These are phyloP conservation scores for Brachirus orientalis DNA, from an alignment of 2,113 vertebrate species.

Conservation along the genomic window DNA sequence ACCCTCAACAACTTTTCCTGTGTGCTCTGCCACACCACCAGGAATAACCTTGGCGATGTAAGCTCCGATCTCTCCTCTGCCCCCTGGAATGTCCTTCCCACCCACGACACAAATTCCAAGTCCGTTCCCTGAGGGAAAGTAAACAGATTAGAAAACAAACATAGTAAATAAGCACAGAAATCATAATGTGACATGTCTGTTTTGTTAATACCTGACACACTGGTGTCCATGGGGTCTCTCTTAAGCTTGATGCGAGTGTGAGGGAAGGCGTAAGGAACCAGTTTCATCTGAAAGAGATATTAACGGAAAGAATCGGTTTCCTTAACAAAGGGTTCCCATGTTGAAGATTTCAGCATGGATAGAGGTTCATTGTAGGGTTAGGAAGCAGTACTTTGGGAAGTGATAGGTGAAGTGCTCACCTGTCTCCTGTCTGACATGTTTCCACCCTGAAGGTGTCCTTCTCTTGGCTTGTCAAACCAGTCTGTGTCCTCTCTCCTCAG, in stretches of 20 bases:
- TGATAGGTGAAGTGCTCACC: slow-evolving; percentile 78
- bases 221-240: slow-evolving; percentile 92
- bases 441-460: slow-evolving; percentile 87
- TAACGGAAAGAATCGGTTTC: background rate
- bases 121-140: slow-evolving; percentile 86
- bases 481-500: slow-evolving; percentile 97
- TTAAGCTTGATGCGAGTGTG: slow-evolving; percentile 90
- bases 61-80: slow-evolving; percentile 91
- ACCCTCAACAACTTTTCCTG: slow-evolving; percentile 93
- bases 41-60: slow-evolving; percentile 94
- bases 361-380: background rate
- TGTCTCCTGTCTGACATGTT: slow-evolving; percentile 86
- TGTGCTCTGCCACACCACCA: slow-evolving; percentile 91
- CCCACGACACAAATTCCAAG: slow-evolving; percentile 95
- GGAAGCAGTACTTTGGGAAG: background rate
- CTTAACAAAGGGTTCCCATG: background rate
- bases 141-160: slow-evolving; percentile 5
- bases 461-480: slow-evolving; percentile 99
- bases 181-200: background rate
- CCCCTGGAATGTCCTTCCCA: slow-evolving; percentile 95
- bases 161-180: background rate
- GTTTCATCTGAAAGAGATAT: slow-evolving; percentile 84
- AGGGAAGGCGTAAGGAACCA: slow-evolving; percentile 91
- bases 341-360: background rate
- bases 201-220: slow-evolving; percentile 89